Evolutionary conservation across 2,113 vertebrate genomes (phyloP).

Genomic region (Melanerpes aurifrons): DNA sequence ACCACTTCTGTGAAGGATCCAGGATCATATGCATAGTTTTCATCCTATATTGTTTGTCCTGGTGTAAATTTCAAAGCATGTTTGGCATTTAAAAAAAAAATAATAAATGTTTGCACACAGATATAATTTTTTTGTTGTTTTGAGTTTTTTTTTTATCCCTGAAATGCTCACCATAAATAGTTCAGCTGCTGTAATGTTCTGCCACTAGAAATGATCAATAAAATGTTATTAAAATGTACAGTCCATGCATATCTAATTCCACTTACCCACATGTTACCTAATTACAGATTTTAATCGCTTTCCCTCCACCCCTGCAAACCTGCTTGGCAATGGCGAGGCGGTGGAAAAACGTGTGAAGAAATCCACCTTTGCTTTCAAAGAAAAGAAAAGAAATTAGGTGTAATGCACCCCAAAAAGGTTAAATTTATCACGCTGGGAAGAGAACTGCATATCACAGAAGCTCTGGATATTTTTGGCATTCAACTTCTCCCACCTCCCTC

Average conservation of each 20-base stretch:
- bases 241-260: slow-evolving; percentile 65
- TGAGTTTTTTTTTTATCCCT: slow-evolving; percentile 30
- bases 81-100: not conserved
- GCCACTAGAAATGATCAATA: slow-evolving; percentile 63
- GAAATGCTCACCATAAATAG: slow-evolving; percentile 61
- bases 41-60: slow-evolving; percentile 21
- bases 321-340: not conserved
- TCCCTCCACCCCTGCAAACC: slow-evolving; percentile 34
- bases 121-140: not conserved
- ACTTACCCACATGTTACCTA: slow-evolving; percentile 64
- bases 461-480: slow-evolving; percentile 75
- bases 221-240: slow-evolving; percentile 68
- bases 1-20: slow-evolving; percentile 40
- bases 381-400: slow-evolving; percentile 33
- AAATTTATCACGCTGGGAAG: slow-evolving; percentile 56
- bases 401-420: slow-evolving; percentile 46
- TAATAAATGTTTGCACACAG: slow-evolving; percentile 25
- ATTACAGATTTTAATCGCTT: slow-evolving; percentile 70
- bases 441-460: slow-evolving; percentile 65
- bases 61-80: not conserved
- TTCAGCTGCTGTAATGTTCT: slow-evolving; percentile 47
- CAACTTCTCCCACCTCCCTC: slow-evolving; percentile 62
- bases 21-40: slow-evolving; percentile 9
- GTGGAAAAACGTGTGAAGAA: slow-evolving; percentile 15
- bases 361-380: slow-evolving; percentile 23